Evolutionary conservation across 2,888 invertebrate genomes (phyloP), one percentile per base, ranked within the genome.

Genomic region (Mesoligia furuncula): DNA sequence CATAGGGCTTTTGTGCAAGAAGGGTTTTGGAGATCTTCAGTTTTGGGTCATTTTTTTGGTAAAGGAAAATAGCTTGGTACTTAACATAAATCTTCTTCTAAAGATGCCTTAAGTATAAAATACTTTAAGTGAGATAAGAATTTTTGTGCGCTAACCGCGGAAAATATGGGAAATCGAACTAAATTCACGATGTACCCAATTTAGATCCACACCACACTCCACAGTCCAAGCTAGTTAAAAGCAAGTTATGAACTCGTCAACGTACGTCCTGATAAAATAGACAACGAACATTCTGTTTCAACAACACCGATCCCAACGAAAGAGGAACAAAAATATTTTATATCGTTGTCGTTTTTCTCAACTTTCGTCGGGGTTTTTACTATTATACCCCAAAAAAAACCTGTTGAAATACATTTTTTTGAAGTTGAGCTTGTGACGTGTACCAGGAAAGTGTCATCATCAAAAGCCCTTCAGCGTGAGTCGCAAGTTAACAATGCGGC

Each of bases 401-500:
- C 87, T 90, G 89, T 90, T 90, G 90, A 88, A 90, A 90, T 92
- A 89, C 81, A 87, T 89, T 90, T 90, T 90, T 90, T 88, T 88
- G 8, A 80, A 79, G 81, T 86, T 77, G 75, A 75, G 79, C 86
- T 85, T 85, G 89, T 88, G 86, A 87, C 88, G 85, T 87, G 68
- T 78, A 88, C 90, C 87, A 85, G 89, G 90, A 92, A 91, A 93
- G 93, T 93, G 93, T 93, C 92, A 92, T 94, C 95, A 95, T 95
- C 93, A 95, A 94, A 94, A 94, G 94, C 94, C 93, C 95, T 95
- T 92, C 92, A 94, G 93, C 93, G 92, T 92, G 94, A 94, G 93
- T 94, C 94, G 94, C 92, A 93, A 93, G 95, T 94, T 96, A 96
- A 96, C 96, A 96, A 96, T 96, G 95, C 93, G 92, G 91, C 91